These are phyloP conservation scores for Hafferia zeledoni DNA, from an alignment of 2,797 vertebrate genomes.

Conservation along the genomic window DNA sequence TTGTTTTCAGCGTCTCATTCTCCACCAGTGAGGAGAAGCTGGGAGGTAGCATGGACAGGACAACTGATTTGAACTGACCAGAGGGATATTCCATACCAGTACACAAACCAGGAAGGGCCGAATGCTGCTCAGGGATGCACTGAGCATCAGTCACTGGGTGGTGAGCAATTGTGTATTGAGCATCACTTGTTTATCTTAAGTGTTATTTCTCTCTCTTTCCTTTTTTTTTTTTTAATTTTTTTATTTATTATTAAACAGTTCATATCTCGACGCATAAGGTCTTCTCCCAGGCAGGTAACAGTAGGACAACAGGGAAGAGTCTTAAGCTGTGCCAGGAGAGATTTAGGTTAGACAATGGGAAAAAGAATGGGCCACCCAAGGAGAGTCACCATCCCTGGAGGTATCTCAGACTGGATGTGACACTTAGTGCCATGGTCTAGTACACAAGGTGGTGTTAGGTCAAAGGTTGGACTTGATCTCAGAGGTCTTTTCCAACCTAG, in stretches of 20 bases:
- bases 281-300: too few relatives aligned
- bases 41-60: not conserved
- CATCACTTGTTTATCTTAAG: rapidly evolving
- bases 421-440: too few relatives aligned
- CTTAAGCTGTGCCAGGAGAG: too few relatives aligned
- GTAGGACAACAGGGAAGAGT: too few relatives aligned
- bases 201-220: not conserved
- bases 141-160: not conserved
- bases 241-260: not conserved
- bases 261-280: not conserved
- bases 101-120: not conserved
- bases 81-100: not conserved
- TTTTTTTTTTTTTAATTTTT: not conserved
- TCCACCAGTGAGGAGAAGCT: not conserved
- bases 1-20: not conserved
- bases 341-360: too few relatives aligned
- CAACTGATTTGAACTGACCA: not conserved
- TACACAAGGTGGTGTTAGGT: too few relatives aligned
- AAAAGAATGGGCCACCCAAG: too few relatives aligned
- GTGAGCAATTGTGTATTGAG: not conserved
- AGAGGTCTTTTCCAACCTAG: too few relatives aligned
- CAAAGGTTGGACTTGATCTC: too few relatives aligned
- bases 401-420: too few relatives aligned
- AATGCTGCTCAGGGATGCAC: not conserved
- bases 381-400: too few relatives aligned